Base-by-base conservation (phyloP, 1,140 invertebrate species). In the Procambarus virginalis region DNA sequence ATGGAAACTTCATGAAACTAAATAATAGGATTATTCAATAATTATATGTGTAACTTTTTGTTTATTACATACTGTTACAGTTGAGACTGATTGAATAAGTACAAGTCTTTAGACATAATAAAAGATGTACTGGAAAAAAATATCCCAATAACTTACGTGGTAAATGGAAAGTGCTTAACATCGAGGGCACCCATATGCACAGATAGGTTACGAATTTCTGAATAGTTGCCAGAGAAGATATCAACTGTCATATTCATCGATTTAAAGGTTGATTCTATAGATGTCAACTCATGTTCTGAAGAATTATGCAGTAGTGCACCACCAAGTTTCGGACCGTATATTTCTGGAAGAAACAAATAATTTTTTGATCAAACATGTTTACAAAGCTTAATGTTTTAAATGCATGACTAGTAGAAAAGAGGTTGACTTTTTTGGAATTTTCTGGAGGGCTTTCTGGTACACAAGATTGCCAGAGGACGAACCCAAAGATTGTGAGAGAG, bases 161-260 rank as follows among this genome's bases (percentile, higher is more conserved):
- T 17, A 22, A 0, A 17, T 64, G 34, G 81, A 60, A 84, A 84
- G 45, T 20, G 70, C 2, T 45, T 4, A 46, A 84, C 81, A 84
- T 70, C 48, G 14, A 68, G 64, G 34, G 81, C 58, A 10, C 34
- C 12, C 60, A 84, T 84, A 45, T 70, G 46, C 17, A n/a, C 3
- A 1, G 20, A 17, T 10, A 34, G 46, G 1, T 70, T 2, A 12
- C 1, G 0, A 5, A 84, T n/a, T 3, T 84, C 64, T 49, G 60
- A 46, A 49, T 84, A 84, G 45, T 84, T 84, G 34, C 81, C 81
- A 6, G 64, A 17, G 81, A 73, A 84, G 20, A 3, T 6, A n/a
- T 45, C 45, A 68, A 84, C 81, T 49, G 55, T 20, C 60, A 84
- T 84, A 60, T 84, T 70, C 6, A 45, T 45, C 49, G 60, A 10